A percentile compares a stretch with the other conserved stretches of the same genome.
Conservation (phyloP, 2,888 invertebrate species). For the Keiferia lycopersicella region DNA sequence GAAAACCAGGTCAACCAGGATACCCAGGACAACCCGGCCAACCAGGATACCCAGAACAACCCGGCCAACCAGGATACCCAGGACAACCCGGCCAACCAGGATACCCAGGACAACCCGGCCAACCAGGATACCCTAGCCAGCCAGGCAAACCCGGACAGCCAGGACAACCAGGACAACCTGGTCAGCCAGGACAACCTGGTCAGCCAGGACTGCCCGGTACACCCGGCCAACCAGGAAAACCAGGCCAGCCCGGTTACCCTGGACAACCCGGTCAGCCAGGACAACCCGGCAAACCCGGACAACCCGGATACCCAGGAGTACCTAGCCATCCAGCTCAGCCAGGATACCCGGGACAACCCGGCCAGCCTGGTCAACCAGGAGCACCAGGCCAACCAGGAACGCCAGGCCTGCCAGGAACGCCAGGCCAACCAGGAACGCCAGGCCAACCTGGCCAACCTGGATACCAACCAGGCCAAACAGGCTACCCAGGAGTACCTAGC, state of each 20-base stretch:
- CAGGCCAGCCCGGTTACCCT: conserved; percentile 44
- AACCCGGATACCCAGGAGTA: conserved; percentile 32
- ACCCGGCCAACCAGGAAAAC: conserved; percentile 29
- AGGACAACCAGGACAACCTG: conserved; percentile 36
- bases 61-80: conserved; percentile 41
- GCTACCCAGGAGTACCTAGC: conserved; percentile 21
- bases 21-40: conserved; percentile 36
- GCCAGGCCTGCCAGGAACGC: conserved; percentile 42
- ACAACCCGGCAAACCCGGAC: conserved; percentile 32
- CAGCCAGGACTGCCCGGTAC: conserved; percentile 29
- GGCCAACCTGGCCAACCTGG: conserved; percentile 35
- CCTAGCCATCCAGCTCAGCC: conserved; percentile 49
- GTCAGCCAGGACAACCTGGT: conserved; percentile 30
- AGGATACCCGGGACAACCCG: conserved; percentile 44
- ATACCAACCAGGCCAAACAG: conserved; percentile 30
- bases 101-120: too few species aligned
- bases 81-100: conserved; percentile 38
- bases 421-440: conserved; percentile 40
- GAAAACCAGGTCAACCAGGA: conserved; percentile 44
- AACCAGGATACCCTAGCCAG: background rate
- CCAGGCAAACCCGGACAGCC: conserved; percentile 11
- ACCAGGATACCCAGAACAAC: conserved; percentile 43
- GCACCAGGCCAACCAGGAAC: conserved; percentile 44
- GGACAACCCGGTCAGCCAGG: conserved; percentile 36
- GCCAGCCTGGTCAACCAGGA: conserved; percentile 40